phyloP scores from a whole-genome alignment of 2,797 vertebrate genomes.

The Falco peregrinus region DNA sequence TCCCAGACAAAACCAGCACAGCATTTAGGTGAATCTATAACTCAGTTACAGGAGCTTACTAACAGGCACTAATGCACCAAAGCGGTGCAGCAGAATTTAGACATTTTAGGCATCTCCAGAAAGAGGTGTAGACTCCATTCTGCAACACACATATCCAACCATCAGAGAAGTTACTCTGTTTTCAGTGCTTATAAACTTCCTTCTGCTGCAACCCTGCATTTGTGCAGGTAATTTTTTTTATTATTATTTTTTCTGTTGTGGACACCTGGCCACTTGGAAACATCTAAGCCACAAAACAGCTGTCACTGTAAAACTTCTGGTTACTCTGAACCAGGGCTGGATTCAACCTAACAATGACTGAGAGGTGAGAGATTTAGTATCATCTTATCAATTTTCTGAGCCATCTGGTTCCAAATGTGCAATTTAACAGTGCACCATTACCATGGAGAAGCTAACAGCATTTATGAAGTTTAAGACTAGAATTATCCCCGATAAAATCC shows the following conservation, averaged over 20 bases:
- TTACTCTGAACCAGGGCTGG: neutral
- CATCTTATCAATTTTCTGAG: neutral
- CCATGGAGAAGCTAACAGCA: neutral
- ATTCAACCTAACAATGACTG: neutral
- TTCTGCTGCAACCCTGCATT: neutral
- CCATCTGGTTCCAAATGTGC: neutral
- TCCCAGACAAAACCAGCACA: neutral
- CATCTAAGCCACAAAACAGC: neutral
- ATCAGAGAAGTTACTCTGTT: neutral
- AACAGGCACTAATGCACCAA: neutral
- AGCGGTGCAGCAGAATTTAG: neutral
- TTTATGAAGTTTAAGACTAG: neutral
- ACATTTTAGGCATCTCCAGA: neutral
- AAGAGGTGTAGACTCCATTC: neutral
- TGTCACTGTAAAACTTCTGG: neutral
- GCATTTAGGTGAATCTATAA: neutral
- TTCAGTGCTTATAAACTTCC: neutral
- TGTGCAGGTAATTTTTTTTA: neutral
- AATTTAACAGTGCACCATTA: neutral
- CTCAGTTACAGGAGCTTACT: neutral
- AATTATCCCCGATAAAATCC: neutral
- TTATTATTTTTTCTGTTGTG: neutral
- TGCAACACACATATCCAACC: neutral
- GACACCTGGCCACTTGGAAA: conserved; percentile 3
- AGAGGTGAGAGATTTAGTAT: neutral